Base-by-base conservation (phyloP, 1,140 invertebrate genomes). In the Adelges cooleyi region DNA sequence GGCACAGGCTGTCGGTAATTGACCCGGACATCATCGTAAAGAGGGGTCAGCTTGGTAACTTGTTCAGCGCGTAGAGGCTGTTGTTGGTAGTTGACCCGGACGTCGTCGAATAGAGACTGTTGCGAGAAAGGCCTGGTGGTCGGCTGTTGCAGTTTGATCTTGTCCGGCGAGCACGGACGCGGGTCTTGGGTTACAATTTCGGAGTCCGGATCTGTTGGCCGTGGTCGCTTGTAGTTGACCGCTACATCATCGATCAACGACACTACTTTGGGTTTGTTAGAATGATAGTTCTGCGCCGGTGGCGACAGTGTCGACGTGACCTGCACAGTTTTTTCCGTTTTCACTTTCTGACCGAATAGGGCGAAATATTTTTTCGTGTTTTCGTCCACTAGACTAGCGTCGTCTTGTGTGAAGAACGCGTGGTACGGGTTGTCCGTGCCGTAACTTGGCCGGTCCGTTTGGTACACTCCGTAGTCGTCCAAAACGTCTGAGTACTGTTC, bases 301-400 rank as follows among this genome's bases (percentile, higher is more conserved):
- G 48, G 20, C 48, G 25, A 3, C 29, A 27, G 20, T 27, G 22
- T 27, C 29, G 51, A 25, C 22, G 22, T 27, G 15, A 44, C 33
- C 44, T 52, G 51, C 2, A 33, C 10, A 50, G 67, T 33, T 36
- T 67, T 65, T 5, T 69, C 67, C 36, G 65, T 75, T 50, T 78
- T 77, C 3, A 87, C 70, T 72, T 86, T 87, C 69, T 86, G 83
- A 0, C 86, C 86, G 68, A 87, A 87, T 66, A 84, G 80, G 23
- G 84, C 85, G 68, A 87, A 86, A 52, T 86, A 86, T 68, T 86
- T 85, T 70, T 84, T 86, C 2, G 85, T 87, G 10, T 84, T 84
- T 68, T 87, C 85, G 67, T 87, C 86, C 38, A 87, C 75, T 27
- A 84, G 78, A 36, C 78, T 77, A 67, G 84, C 83, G 48, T 87